These are phyloP conservation scores for Drosophila guanche DNA, from an alignment of 1,140 invertebrate genomes.

Conservation along the genomic window DNA sequence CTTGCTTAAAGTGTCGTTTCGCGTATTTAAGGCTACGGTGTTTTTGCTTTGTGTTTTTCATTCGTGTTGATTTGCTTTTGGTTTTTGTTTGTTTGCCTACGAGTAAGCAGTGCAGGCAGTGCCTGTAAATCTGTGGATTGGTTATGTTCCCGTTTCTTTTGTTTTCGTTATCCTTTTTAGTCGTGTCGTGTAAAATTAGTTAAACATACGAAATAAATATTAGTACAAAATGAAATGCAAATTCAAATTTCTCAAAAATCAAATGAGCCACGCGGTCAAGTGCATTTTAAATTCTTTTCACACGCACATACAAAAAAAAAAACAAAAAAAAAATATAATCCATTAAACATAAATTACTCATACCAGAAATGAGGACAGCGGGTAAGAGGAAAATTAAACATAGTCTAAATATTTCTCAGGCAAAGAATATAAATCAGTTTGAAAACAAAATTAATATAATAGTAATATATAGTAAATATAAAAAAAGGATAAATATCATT, in stretches of 20 bases:
- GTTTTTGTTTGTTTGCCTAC: conserved; percentile 13
- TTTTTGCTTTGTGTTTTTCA: conserved; percentile 11
- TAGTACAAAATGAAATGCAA: conserved; percentile 78
- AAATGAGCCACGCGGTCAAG: conserved; percentile 14
- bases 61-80: conserved; percentile 15
- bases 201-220: conserved; percentile 74
- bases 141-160: conserved; percentile 38
- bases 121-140: conserved; percentile 40
- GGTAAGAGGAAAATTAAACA: conserved; percentile 14
- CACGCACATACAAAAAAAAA: conserved; percentile 21
- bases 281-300: conserved; percentile 54
- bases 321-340: conserved; percentile 22
- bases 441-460: conserved; percentile 3
- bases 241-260: conserved; percentile 38
- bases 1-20: not conserved
- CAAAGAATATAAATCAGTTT: conserved; percentile 20
- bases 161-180: conserved; percentile 41
- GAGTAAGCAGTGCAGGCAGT: conserved; percentile 19
- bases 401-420: conserved; percentile 33
- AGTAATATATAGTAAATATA: conserved; percentile 9
- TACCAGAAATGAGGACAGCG: conserved; percentile 2
- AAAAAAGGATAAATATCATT: conserved; percentile 15
- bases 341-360: conserved; percentile 6
- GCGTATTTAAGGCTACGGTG: conserved; percentile 48
- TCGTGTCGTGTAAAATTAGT: conserved; percentile 55